Base-by-base conservation (phyloP, 2,797 vertebrate species). In the Antrozous pallidus region DNA sequence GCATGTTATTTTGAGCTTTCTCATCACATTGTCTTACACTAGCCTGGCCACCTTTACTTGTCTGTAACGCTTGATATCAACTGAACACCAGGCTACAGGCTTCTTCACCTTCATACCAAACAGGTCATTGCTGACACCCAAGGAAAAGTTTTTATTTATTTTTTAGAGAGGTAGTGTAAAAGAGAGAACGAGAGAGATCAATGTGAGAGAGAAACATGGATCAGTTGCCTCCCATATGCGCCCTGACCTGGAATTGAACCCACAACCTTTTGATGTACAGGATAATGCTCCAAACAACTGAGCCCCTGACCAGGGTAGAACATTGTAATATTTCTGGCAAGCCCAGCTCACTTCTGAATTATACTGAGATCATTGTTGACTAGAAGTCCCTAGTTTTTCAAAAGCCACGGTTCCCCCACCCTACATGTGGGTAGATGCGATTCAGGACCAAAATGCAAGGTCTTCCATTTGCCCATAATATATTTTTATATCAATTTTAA, bases 401-500 rank as follows among this genome's bases (percentile, higher is more conserved):
- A 42, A 56, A 85, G 78, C 14, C 16, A 73, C 0, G 1, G n/a
- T 56, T 88, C 13, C 5, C 84, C 11, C 36, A 86, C 14, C 28
- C 18, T 54, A 67, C 36, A 45, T 18, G 54, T 80, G 6, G 28
- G 42, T 67, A 93, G 70, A 84, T 12, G n/a, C 31, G 28, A 28
- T 81, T n/a, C 8, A 84, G 74, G 56, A 86, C 47, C 51, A 63
- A 91, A 82, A 86, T 42, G 70, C 17, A 58, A 61, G 65, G 78
- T 28, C 61, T 89, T 36, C 6, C 63, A 79, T 86, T 74, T 89
- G 67, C 63, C 26, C 33, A 54, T 67, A 12, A 63, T 89, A 51
- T 74, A 94, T 86, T 84, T 94, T 65, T 77, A 58, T 47, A 69
- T 90, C 63, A 40, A 74, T 75, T 56, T 78, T 3, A n/a, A 82